Base-by-base conservation (phyloP, 92 coral and sea anemone species). In the Muricea muricata region DNA sequence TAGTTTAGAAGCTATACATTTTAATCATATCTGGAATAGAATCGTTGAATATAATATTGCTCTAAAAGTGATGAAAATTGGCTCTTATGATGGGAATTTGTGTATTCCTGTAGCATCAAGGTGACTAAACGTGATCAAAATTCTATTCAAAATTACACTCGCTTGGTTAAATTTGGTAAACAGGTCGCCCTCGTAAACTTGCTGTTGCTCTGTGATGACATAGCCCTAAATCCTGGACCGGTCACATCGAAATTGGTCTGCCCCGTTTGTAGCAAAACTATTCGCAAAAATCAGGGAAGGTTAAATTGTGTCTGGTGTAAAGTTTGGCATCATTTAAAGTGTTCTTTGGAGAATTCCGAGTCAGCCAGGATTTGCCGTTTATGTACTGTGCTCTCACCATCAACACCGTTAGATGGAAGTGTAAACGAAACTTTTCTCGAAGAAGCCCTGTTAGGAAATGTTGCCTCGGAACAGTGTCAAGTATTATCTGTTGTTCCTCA, bases 401-500 rank as follows among this genome's bases (percentile, higher is more conserved):
- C n/a, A n/a, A n/a, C n/a, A n/a, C n/a, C n/a, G n/a, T n/a, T n/a
- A n/a, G n/a, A n/a, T n/a, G n/a, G n/a, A n/a, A n/a, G n/a, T n/a
- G n/a, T n/a, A n/a, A n/a, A n/a, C n/a, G n/a, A n/a, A n/a, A n/a
- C n/a, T n/a, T n/a, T n/a, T n/a, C n/a, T n/a, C n/a, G n/a, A n/a
- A n/a, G n/a, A n/a, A n/a, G n/a, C n/a, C n/a, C n/a, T n/a, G 42
- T 37, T 45, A 17, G 50, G 50, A n/a, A 78, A 67, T 39, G 65
- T 76, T 67, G 29, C 65, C 61, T 85, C 84, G 18, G 78, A 85
- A 24, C 45, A 15, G 48, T 73, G 60, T 33, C 83, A 66, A 29
- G 35, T 85, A 30, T 26, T 41, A 7, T 11, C 89, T 50, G 84
- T 77, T 61, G 84, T 85, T 26, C 89, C 78, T 13, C 78, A 85